Evolutionary conservation across 2,888 invertebrate species (phyloP).

Genomic region (Laspeyria flexula): DNA sequence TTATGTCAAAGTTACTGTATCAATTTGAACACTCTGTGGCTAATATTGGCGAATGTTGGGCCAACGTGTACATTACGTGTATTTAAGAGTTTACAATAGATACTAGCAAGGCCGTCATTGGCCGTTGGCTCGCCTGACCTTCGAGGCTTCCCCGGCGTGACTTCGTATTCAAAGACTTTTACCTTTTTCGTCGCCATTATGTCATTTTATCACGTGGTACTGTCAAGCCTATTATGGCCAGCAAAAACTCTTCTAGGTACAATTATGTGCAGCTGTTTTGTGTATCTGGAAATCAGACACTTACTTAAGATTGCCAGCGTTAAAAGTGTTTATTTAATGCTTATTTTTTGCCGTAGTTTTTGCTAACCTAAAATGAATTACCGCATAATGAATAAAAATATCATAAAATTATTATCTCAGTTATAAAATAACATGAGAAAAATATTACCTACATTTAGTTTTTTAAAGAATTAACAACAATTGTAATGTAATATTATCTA

Average conservation of each 20-base stretch:
- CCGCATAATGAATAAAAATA: too few relatives aligned
- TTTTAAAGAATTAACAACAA: not conserved
- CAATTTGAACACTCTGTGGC: too few relatives aligned
- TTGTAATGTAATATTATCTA: slow-evolving; percentile 23
- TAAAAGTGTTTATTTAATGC: not conserved
- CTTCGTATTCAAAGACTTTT: slow-evolving; percentile 44
- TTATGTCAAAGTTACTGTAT: too few relatives aligned
- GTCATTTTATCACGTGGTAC: slow-evolving; percentile 33
- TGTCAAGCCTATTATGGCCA: not conserved
- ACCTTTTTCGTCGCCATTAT: slow-evolving; percentile 46
- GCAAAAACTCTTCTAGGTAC: not conserved
- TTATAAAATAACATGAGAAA: too few relatives aligned
- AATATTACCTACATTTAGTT: too few relatives aligned
- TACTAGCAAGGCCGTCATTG: slow-evolving; percentile 60
- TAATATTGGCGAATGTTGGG: too few relatives aligned
- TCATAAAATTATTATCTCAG: too few relatives aligned
- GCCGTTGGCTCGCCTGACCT: slow-evolving; percentile 56
- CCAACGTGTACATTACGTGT: slow-evolving; percentile 24
- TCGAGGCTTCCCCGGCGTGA: slow-evolving; percentile 31
- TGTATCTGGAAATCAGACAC: not conserved
- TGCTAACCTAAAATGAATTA: too few relatives aligned
- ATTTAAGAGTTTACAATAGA: slow-evolving; percentile 38
- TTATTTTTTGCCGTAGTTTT: too few relatives aligned
- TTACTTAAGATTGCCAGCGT: not conserved
- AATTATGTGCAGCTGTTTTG: not conserved